phyloP scores from a whole-genome alignment of 1,140 invertebrate species.

The Lepidotrigona ventralis region DNA sequence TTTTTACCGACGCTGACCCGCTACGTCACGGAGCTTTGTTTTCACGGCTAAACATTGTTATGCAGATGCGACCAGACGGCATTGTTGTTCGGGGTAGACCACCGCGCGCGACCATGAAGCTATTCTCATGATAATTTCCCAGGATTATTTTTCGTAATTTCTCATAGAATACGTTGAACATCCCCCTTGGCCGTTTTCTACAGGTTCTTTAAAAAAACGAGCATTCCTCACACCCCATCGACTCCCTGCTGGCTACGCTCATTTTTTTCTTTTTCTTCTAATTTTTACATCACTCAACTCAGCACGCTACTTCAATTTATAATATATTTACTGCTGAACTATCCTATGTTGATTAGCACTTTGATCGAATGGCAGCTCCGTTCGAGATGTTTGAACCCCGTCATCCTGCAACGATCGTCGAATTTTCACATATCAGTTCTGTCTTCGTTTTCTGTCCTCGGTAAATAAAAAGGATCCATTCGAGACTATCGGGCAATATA shows the following conservation, averaged over 20 bases:
- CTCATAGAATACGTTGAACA: conserved; percentile 64
- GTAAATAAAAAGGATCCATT: too few species aligned
- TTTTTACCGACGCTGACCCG: conserved; percentile 35
- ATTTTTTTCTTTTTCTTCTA: not conserved
- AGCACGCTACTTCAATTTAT: conserved; percentile 7
- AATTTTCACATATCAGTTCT: too few species aligned
- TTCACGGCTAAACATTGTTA: conserved; percentile 75
- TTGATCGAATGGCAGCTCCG: not conserved
- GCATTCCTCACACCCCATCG: not conserved
- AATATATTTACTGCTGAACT: conserved; percentile 36
- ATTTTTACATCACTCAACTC: conserved; percentile 29
- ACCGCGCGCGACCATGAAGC: conserved; percentile 36
- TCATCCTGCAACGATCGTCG: too few species aligned
- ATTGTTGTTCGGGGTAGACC: conserved; percentile 68
- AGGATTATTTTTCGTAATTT: conserved; percentile 71
- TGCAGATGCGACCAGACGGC: conserved; percentile 73
- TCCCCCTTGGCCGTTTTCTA: conserved; percentile 45
- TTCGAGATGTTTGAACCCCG: too few species aligned
- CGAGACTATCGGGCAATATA: too few species aligned
- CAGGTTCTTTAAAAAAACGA: conserved; percentile 4
- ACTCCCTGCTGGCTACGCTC: not conserved
- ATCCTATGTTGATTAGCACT: conserved; percentile 34
- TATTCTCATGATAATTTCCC: conserved; percentile 73
- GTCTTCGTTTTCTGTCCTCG: too few species aligned
- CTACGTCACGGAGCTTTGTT: conserved; percentile 68